These are phyloP conservation scores for Drosophila robusta DNA, from an alignment of 2,888 invertebrate species.

Conservation along the genomic window DNA sequence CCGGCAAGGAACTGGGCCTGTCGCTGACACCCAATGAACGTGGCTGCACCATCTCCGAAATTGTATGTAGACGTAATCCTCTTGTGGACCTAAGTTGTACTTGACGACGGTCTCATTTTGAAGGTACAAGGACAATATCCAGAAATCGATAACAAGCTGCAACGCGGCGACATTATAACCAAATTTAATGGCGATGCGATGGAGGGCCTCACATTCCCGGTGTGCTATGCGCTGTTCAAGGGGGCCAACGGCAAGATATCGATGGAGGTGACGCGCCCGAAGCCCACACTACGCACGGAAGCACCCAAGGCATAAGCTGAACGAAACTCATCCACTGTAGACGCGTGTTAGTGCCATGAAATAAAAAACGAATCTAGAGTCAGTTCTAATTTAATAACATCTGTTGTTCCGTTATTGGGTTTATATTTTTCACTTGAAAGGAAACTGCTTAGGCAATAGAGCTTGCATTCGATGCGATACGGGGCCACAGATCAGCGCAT, in stretches of 20 bases:
- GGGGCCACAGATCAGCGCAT: constrained; percentile 99
- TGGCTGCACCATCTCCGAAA: constrained; percentile 96
- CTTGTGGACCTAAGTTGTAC: too few species aligned
- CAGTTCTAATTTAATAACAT: constrained; percentile 71
- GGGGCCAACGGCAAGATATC: constrained; percentile 92
- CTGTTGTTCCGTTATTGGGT: constrained; percentile 68
- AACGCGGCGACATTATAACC: constrained; percentile 95
- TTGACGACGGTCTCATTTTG: background rate
- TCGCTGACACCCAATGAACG: constrained; percentile 92
- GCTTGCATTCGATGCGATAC: constrained; percentile 99
- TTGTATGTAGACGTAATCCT: constrained; percentile 88
- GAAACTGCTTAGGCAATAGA: constrained; percentile 93
- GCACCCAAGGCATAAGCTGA: constrained; percentile 67
- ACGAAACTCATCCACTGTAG: constrained; percentile 26
- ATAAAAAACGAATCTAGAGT: constrained; percentile 56
- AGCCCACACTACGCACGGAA: constrained; percentile 86
- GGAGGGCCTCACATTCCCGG: constrained; percentile 90
- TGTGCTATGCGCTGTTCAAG: constrained; percentile 95
- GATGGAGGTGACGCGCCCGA: constrained; percentile 94
- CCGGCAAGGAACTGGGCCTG: constrained; percentile 94
- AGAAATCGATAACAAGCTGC: constrained; percentile 93
- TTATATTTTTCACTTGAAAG: constrained; percentile 53
- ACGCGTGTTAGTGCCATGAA: constrained; percentile 29
- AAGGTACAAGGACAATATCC: constrained; percentile 96
- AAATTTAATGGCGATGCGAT: constrained; percentile 95